These are phyloP conservation scores for Rhizoglyphus robini DNA, from an alignment of 1,140 invertebrate species.

Conservation along the genomic window DNA sequence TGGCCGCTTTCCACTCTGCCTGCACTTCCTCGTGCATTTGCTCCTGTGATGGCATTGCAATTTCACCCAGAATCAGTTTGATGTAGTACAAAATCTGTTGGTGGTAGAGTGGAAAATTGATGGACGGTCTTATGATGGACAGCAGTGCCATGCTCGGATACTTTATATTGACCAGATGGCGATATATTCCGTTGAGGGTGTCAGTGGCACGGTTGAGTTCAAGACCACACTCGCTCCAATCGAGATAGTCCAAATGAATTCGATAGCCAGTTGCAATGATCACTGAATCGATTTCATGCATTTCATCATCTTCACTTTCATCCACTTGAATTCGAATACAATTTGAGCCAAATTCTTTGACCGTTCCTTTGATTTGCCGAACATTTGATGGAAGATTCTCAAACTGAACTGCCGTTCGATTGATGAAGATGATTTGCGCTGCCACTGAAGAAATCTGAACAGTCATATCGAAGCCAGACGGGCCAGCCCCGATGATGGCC, in stretches of 20 bases:
- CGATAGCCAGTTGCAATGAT: slow-evolving; percentile 39
- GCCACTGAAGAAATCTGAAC: slow-evolving; percentile 56
- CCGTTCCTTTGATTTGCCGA: slow-evolving; percentile 20
- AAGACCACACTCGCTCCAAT: slow-evolving; percentile 27
- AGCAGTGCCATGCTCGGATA: slow-evolving; percentile 62
- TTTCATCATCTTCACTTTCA: slow-evolving; percentile 20
- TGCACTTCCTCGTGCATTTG: slow-evolving; percentile 51
- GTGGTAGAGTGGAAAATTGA: slow-evolving; percentile 72
- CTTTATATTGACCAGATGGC: slow-evolving; percentile 63
- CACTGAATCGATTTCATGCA: slow-evolving; percentile 30
- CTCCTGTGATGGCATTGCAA: slow-evolving; percentile 46
- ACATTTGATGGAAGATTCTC: slow-evolving; percentile 18
- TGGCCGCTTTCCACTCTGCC: slow-evolving; percentile 35
- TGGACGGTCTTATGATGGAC: slow-evolving; percentile 60
- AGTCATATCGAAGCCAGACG: slow-evolving; percentile 66
- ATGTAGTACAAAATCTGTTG: slow-evolving; percentile 62
- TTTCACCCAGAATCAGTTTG: slow-evolving; percentile 47
- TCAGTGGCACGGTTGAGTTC: slow-evolving; percentile 48
- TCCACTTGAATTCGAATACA: slow-evolving; percentile 25
- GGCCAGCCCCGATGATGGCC: slow-evolving; percentile 67
- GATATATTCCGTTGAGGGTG: slow-evolving; percentile 69
- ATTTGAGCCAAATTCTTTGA: slow-evolving; percentile 14
- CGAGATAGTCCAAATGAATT: slow-evolving; percentile 34
- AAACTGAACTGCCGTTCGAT: neutral
- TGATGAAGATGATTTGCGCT: slow-evolving; percentile 30